Base-by-base conservation (phyloP, 2,797 vertebrate genomes). In the Ceyx erithaca region DNA sequence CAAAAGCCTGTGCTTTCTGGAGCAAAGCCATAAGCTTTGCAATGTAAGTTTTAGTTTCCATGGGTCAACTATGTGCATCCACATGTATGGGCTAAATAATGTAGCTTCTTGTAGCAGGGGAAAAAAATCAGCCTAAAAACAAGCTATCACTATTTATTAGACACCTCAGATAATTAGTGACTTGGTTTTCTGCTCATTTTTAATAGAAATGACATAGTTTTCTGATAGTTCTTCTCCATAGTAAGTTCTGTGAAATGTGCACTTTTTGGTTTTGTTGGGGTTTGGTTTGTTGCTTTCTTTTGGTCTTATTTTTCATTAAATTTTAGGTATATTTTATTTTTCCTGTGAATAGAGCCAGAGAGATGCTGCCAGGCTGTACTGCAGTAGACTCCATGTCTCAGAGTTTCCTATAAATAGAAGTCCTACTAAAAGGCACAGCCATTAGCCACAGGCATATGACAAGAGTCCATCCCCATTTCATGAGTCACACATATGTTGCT, bases 231-330 rank as follows among this genome's bases (percentile, higher is more conserved):
- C 3, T 55, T 76, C 19, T 85, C 21, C 6, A 26, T 52, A 58
- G 37, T 1, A 63, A 57, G 2, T 33, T 78, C 19, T 33, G 12
- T 54, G 25, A 87, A 70, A 31, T 48, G 46, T 40, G 37, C 37
- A 40, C 37, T 40, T 40, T 40, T 40, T 40, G 37, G 37, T 14
- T 40, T 40, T 40, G 37, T 40, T 40, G 37, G 45, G 45, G 45
- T 22, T 70, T 64, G 51, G 14, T 4, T 17, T 14, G 5, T 2
- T 7, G 4, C 1, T 6, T 5, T 0, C 0, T 5, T 40, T 28
- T 14, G 14, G 37, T 3, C 23, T 18, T 0, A 0, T 6, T 0
- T 41, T 69, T 52, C 64, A 30, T 58, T 7, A 48, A 61, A 61
- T 87, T 48, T 21, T 28, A 9, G 1, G 11, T 70, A 6, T 40